phyloP scores from a whole-genome alignment of 2,888 invertebrate genomes.

The Creontiades dilutus region DNA sequence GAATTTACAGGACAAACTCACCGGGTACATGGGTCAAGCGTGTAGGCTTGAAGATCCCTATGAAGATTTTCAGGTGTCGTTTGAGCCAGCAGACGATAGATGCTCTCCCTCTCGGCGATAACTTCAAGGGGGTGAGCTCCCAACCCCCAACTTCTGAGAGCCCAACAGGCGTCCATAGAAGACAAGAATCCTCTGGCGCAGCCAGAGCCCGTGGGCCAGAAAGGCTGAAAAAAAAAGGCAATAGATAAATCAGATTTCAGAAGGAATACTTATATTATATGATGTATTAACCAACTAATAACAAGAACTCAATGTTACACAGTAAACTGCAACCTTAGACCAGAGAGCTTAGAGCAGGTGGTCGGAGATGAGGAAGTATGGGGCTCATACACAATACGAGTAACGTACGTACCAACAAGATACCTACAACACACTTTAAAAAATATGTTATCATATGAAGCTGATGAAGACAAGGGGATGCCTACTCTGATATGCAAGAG shows the following conservation, averaged over 20 bases:
- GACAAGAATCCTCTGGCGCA: conserved; percentile 98
- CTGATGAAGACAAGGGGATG: no score
- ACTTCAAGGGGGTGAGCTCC: conserved; percentile 89
- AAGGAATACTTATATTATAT: no score
- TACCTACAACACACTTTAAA: no score
- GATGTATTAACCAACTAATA: no score
- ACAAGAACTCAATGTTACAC: no score
- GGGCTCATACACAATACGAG: no score
- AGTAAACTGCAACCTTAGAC: no score
- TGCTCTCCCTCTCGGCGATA: conserved; percentile 95
- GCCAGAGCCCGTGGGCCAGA: conserved; percentile 99
- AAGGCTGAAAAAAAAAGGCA: conserved; percentile 83
- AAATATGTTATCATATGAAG: no score
- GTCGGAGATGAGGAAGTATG: no score
- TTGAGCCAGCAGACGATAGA: conserved; percentile 93
- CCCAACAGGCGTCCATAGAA: conserved; percentile 97
- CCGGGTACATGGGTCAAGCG: conserved; percentile 89
- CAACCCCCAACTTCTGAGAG: conserved; percentile 90
- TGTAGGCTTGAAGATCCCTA: conserved; percentile 92
- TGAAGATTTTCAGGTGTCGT: conserved; percentile 97
- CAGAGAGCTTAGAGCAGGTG: no score
- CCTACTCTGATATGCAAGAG: no score
- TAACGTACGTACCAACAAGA: no score
- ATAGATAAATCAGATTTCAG: background rate
- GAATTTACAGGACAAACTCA: background rate